These are phyloP conservation scores for Amorpha juglandis DNA, from an alignment of 2,888 invertebrate genomes.

Conservation along the genomic window DNA sequence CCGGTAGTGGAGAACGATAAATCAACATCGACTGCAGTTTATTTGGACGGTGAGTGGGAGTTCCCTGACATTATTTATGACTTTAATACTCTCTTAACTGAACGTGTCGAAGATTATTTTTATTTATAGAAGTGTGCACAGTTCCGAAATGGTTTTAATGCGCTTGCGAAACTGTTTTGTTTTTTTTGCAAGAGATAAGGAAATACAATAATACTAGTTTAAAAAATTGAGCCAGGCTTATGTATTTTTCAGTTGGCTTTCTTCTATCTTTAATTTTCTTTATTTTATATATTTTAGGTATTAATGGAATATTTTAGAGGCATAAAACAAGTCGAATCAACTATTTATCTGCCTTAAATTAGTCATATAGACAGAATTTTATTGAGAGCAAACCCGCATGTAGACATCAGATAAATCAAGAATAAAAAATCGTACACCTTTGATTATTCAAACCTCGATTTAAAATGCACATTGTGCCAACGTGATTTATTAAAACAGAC, in stretches of 20 bases:
- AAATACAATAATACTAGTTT: background rate
- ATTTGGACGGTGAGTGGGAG: slow-evolving; percentile 89
- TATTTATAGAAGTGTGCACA: slow-evolving; percentile 21
- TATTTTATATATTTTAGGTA: background rate
- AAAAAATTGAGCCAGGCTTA: background rate
- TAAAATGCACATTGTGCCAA: slow-evolving; percentile 11
- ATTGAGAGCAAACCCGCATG: background rate
- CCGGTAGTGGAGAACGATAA: slow-evolving; percentile 90
- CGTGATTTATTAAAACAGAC: slow-evolving; percentile 1
- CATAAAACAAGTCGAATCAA: background rate
- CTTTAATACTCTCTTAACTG: slow-evolving; percentile 42
- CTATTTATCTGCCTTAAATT: background rate
- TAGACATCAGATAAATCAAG: background rate
- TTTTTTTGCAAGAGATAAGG: background rate
- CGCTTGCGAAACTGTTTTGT: background rate
- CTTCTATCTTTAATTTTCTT: background rate
- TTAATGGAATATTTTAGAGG: background rate
- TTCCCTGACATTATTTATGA: slow-evolving; percentile 45
- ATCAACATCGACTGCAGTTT: slow-evolving; percentile 88
- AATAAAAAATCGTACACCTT: background rate
- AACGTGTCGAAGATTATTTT: slow-evolving; percentile 30
- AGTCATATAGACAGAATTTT: background rate
- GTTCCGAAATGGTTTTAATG: slow-evolving; percentile 2
- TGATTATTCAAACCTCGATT: background rate
- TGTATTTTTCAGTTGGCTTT: background rate